Base-by-base conservation (phyloP, 2,888 invertebrate species). In the Creontiades dilutus region DNA sequence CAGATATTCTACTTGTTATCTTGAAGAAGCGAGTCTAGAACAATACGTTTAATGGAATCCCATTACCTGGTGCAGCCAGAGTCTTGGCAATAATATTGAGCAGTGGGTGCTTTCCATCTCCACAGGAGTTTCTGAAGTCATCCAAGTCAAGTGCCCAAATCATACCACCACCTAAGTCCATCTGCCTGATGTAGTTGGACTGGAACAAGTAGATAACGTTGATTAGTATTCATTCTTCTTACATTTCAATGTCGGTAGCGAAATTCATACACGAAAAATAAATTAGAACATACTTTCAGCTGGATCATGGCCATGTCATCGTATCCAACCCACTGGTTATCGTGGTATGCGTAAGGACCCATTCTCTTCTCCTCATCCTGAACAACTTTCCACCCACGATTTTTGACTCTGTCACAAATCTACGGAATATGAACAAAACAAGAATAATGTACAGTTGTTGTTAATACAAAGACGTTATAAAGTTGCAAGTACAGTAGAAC, bases 101-200 rank as follows among this genome's bases (percentile, higher is more conserved):
- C 5, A 98, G 94, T 0, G 98, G 97, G 94, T 97, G 96, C 68
- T 95, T 94, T 55, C 97, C 98, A 93, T 96, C 95, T 0, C 96
- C 96, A 93, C 98, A 98, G 91, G 95, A 95, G 92, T 96, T 96
- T 91, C 95, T 95, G 93, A 97, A 98, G 93, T 98, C 98, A 92
- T 98, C 98, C 92, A 98, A 95, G 94, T 98, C 98, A 55, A 98
- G 94, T 0, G 98, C 97, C 98, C 98, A 98, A 76, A 98, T 95
- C 97, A 98, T 98, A 23, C 97, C 97, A 90, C 98, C 98, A 16
- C 96, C 98, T 23, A 98, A 94, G 91, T 96, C 95, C 93, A 97
- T 94, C 16, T 96, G 94, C 91, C 96, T 95, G 55, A 98, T 95
- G 92, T 96, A 96, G 92, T 97, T 95, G 0, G 97, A 96, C 94